Base-by-base conservation (phyloP, 2,113 vertebrate species). In the Tricholaema leucomelas region DNA sequence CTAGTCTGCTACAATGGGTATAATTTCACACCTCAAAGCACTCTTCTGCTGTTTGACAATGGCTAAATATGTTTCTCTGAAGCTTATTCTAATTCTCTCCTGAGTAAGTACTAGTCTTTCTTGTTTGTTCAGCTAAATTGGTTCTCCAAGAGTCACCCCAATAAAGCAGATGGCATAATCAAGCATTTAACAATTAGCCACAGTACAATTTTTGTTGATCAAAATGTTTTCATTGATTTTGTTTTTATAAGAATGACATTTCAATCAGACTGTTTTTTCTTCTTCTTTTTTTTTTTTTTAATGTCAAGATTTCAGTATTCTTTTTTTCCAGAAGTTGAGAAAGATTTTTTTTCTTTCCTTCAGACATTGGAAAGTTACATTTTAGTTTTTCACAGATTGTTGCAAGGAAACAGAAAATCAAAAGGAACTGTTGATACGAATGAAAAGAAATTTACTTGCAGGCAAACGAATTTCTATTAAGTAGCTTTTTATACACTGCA, bases 1-100 rank as follows among this genome's bases (percentile, higher is more conserved):
- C 40, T 70, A 18, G 18, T 48, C 77, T 65, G 55, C 20, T 88
- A 36, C 31, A 52, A 8, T 63, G 44, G 44, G 10, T 50, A 50
- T 64, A 81, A 79, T 88, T 91, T 91, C 56, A 73, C 56, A 87
- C 36, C 88, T 93, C 33, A 85, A 79, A 91, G 31, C 77, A 73
- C 38, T 44, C 31, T 33, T 90, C 33, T 76, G 52, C 55, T 76
- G 2, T 72, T 86, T 88, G 63, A 54, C 0, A 1, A 75, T 70
- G 40, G 59, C 36, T 81, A 63, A 86, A 50, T 86, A 50, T 0
- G 5, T 88, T 81, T 88, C 55, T 87, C 38, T 88, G 64, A 92
- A 88, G 20, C 30, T 75, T 80, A 70, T 24, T 69, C 20, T 79
- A 59, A 85, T 82, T 85, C 63, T n/a, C 12, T 82, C 31, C 40